Evolutionary conservation across 2,113 vertebrate species (phyloP).

Genomic region (Saccopteryx bilineata): DNA sequence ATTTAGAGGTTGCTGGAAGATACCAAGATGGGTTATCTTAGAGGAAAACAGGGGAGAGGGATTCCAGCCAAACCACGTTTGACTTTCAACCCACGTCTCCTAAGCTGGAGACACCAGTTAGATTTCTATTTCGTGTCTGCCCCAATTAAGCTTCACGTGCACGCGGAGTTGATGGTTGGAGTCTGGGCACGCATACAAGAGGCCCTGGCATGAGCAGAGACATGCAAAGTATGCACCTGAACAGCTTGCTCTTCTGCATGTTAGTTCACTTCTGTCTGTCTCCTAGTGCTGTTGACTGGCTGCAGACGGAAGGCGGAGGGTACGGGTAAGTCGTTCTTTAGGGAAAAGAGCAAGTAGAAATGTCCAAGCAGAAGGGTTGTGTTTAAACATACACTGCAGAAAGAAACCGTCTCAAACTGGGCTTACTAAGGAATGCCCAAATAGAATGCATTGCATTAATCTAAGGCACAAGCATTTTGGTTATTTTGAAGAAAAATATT

Average conservation of each 20-base stretch:
- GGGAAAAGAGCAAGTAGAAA: slow-evolving; percentile 22
- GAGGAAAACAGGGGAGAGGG: not conserved
- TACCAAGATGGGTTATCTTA: not conserved
- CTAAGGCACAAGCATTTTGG: slow-evolving; percentile 14
- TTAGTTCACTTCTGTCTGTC: not conserved
- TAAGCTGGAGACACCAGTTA: not conserved
- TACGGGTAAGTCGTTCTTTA: slow-evolving; percentile 23
- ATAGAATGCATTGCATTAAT: not conserved
- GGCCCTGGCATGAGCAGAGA: not conserved
- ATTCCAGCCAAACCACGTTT: not conserved
- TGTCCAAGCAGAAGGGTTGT: slow-evolving; percentile 47
- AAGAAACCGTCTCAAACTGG: slow-evolving; percentile 25
- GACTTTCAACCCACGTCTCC: not conserved
- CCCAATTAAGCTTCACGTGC: not conserved
- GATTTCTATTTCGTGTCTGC: not conserved
- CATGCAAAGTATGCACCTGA: not conserved
- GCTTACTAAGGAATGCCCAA: slow-evolving; percentile 57
- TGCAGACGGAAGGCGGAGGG: not conserved
- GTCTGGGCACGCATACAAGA: not conserved
- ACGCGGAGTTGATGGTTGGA: not conserved
- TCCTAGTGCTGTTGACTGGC: not conserved
- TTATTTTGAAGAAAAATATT: slow-evolving; percentile 46
- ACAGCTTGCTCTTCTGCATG: not conserved
- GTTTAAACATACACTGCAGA: slow-evolving; percentile 12
- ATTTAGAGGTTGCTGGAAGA: not conserved